Percentiles rank a stretch among this genome's conserved stretches.
phyloP scores from a whole-genome alignment of 2,797 vertebrate species.

The Uromys caudimaculatus region DNA sequence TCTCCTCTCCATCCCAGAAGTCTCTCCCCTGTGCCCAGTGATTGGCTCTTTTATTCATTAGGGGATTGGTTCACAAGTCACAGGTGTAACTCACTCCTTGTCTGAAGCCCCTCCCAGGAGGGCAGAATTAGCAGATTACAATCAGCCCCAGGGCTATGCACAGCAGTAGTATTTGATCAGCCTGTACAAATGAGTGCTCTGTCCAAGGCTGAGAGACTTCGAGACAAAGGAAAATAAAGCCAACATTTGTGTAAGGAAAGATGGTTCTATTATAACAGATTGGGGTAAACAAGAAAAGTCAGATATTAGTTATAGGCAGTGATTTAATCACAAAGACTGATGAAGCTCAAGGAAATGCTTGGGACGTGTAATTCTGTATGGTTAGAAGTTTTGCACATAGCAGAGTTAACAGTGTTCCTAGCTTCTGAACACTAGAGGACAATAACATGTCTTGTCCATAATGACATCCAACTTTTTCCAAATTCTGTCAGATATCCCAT shows the following conservation, averaged over 20 bases:
- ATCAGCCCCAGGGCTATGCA: too few species aligned
- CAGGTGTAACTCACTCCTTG: too few species aligned
- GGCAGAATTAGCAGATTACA: too few species aligned
- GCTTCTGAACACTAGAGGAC: background rate
- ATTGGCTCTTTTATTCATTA: too few species aligned
- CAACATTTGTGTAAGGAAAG: rapidly evolving
- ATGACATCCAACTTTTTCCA: background rate
- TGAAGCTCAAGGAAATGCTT: background rate
- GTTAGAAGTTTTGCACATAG: rapidly evolving
- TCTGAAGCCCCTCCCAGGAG: too few species aligned
- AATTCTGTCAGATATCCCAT: background rate
- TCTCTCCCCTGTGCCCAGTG: too few species aligned
- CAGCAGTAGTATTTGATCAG: background rate
- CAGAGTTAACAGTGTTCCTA: background rate
- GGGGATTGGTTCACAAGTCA: too few species aligned
- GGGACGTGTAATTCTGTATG: background rate
- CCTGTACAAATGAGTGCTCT: background rate
- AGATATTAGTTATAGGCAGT: background rate
- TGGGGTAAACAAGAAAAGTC: background rate
- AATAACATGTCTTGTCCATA: background rate
- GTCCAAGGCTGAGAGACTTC: background rate
- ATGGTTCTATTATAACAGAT: background rate
- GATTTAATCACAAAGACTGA: background rate
- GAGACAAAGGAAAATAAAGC: background rate
- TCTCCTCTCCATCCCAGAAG: too few species aligned